phyloP scores from a whole-genome alignment of 1,140 invertebrate genomes.

The Lysiphlebus fabarum region DNA sequence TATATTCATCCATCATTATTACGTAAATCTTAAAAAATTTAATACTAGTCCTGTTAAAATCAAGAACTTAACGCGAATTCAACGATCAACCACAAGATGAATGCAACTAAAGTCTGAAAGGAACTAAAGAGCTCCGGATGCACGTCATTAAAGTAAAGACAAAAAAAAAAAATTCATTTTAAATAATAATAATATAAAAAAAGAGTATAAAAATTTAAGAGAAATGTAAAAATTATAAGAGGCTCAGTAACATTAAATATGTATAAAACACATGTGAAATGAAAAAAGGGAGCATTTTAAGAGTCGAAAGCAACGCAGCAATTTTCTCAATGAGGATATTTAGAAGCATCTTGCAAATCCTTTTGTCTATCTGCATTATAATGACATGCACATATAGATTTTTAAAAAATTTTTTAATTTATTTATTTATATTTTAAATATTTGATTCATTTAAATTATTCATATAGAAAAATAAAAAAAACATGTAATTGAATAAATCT shows the following conservation, averaged over 20 bases:
- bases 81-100: slow-evolving; percentile 54
- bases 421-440: too few species aligned
- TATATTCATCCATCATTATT: slow-evolving; percentile 64
- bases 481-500: too few species aligned
- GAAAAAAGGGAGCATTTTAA: slow-evolving; percentile 3
- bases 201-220: neutral
- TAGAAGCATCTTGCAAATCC: slow-evolving; percentile 19
- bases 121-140: slow-evolving; percentile 35
- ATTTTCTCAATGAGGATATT: slow-evolving; percentile 28
- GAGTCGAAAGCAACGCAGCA: slow-evolving; percentile 10
- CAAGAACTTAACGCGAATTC: slow-evolving; percentile 59
- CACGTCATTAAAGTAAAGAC: slow-evolving; percentile 33
- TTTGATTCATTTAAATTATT: too few species aligned
- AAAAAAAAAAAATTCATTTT: neutral
- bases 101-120: slow-evolving; percentile 53
- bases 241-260: slow-evolving; percentile 2
- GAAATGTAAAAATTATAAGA: slow-evolving; percentile 2
- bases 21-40: slow-evolving; percentile 56
- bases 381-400: slow-evolving; percentile 54
- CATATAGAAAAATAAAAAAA: too few species aligned
- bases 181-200: too few species aligned
- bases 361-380: slow-evolving; percentile 22
- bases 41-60: slow-evolving; percentile 52
- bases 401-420: too few species aligned
- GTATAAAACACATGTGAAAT: too few species aligned